These are phyloP conservation scores for Hoplodrina ambigua DNA, from an alignment of 2,888 invertebrate genomes.

Conservation along the genomic window DNA sequence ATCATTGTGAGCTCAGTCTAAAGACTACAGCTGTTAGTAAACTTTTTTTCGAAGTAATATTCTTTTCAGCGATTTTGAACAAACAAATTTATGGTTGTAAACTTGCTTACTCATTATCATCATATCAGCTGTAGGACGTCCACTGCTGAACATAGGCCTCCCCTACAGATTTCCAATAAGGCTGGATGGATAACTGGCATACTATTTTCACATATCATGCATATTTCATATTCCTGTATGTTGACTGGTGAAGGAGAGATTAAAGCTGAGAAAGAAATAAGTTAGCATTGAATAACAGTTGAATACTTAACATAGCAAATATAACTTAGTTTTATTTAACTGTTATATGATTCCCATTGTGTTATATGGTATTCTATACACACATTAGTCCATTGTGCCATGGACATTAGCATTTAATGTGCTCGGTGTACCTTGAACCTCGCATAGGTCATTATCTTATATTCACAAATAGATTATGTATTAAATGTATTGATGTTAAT, in stretches of 20 bases:
- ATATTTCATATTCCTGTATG: neutral
- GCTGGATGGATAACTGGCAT: neutral
- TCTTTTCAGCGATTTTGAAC: too few species aligned
- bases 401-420: conserved; percentile 4
- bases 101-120: too few species aligned
- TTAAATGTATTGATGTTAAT: neutral
- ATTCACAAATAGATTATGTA: conserved; percentile 4
- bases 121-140: too few species aligned
- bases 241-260: neutral
- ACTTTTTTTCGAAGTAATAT: neutral
- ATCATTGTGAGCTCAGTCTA: neutral
- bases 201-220: too few species aligned
- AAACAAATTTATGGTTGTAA: neutral
- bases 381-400: conserved; percentile 1
- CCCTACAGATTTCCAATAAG: too few species aligned
- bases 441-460: conserved; percentile 32
- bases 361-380: neutral
- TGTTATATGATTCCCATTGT: neutral
- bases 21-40: neutral
- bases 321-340: conserved; percentile 1
- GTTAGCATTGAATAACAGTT: neutral
- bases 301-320: neutral
- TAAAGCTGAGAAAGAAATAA: neutral
- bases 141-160: too few species aligned
- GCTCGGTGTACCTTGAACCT: conserved; percentile 33